phyloP scores from a whole-genome alignment of 2,888 invertebrate species.

The Pelosia muscerda region DNA sequence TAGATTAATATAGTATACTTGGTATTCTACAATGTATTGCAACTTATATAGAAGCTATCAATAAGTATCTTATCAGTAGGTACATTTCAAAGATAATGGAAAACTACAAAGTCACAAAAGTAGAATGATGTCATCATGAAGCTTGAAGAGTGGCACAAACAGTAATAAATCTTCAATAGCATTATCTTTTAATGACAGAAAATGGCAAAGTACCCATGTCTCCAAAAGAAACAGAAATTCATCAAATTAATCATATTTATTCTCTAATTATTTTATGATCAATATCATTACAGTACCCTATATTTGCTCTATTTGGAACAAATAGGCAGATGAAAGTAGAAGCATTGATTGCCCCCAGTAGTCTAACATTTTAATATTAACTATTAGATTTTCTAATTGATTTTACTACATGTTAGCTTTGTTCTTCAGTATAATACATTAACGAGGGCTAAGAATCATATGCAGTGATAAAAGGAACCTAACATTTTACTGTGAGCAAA shows the following conservation, averaged over 20 bases:
- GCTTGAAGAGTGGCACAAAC: background rate
- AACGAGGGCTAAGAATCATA: background rate
- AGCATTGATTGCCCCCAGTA: background rate
- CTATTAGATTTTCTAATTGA: background rate
- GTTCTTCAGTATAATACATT: background rate
- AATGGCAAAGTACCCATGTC: background rate
- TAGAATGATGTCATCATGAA: background rate
- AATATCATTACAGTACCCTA: background rate
- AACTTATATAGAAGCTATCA: conserved; percentile 16
- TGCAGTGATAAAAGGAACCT: background rate
- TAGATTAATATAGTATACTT: conserved; percentile 12
- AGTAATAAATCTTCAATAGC: background rate
- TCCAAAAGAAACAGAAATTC: background rate
- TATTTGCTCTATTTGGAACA: background rate
- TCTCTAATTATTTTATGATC: background rate
- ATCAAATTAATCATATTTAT: background rate
- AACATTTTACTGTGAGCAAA: background rate
- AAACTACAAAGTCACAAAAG: conserved; percentile 10
- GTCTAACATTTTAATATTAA: background rate
- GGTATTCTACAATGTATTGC: background rate
- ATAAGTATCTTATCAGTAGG: conserved; percentile 19
- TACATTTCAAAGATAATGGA: conserved; percentile 10
- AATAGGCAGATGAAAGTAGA: background rate
- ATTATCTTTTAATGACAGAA: background rate
- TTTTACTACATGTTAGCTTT: background rate